phyloP scores from a whole-genome alignment of 2,888 invertebrate species.

The Dastarcus helophoroides region DNA sequence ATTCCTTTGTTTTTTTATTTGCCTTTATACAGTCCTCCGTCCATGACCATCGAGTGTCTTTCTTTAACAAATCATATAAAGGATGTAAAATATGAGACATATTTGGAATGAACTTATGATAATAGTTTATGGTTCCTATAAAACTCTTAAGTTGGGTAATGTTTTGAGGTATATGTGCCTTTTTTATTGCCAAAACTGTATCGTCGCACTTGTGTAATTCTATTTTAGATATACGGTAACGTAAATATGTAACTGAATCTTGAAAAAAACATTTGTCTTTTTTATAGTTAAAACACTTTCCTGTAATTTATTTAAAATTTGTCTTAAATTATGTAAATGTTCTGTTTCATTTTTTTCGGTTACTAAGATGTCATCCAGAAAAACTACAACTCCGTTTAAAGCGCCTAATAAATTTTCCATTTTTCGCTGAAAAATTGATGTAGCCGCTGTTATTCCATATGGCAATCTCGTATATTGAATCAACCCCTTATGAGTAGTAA shows the following conservation, averaged over 20 bases:
- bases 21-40: slow-evolving; percentile 7
- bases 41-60: slow-evolving; percentile 11
- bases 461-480: slow-evolving; percentile 19
- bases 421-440: slow-evolving; percentile 23
- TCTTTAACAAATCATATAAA: slow-evolving; percentile 14
- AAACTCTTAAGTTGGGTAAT: slow-evolving; percentile 13
- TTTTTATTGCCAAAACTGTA: slow-evolving; percentile 12
- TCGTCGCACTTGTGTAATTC: slow-evolving; percentile 10
- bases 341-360: slow-evolving; percentile 8
- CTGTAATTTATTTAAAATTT: slow-evolving; percentile 11
- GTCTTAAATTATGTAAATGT: slow-evolving; percentile 10
- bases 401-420: slow-evolving; percentile 19
- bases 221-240: slow-evolving; percentile 11
- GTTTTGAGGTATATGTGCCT: slow-evolving; percentile 11
- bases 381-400: slow-evolving; percentile 18
- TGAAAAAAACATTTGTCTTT: slow-evolving; percentile 13
- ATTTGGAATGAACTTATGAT: slow-evolving; percentile 14
- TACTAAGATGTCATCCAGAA: slow-evolving; percentile 22
- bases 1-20: slow-evolving; percentile 11
- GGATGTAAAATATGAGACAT: slow-evolving; percentile 13
- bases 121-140: slow-evolving; percentile 15
- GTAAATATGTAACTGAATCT: slow-evolving; percentile 10
- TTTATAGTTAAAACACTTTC: slow-evolving; percentile 12
- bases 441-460: slow-evolving; percentile 21
- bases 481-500: slow-evolving; percentile 20